phyloP scores from a whole-genome alignment of 2,797 vertebrate species.

The Sorex maritimensis region DNA sequence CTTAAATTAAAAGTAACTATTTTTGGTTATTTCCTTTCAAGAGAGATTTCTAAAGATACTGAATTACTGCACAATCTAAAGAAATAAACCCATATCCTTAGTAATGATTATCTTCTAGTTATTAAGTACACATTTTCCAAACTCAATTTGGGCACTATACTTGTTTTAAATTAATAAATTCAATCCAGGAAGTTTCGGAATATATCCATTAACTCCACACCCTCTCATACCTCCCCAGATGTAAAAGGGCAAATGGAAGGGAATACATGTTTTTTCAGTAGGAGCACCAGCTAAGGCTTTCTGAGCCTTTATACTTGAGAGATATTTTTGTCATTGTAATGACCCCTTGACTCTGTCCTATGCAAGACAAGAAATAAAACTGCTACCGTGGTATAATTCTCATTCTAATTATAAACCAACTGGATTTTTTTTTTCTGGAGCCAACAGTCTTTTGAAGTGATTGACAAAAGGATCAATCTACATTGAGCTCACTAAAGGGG shows the following conservation, averaged over 20 bases:
- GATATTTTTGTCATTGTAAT: conserved; percentile 77
- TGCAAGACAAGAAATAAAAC: conserved; percentile 45
- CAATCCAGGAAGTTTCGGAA: conserved; percentile 40
- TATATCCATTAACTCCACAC: conserved; percentile 57
- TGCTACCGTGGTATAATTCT: conserved; percentile 11
- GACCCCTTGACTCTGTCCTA: conserved; percentile 39
- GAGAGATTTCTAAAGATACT: conserved; percentile 30
- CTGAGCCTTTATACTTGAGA: conserved; percentile 38
- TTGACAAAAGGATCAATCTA: not conserved
- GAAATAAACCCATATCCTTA: conserved; percentile 18
- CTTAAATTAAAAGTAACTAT: conserved; percentile 66
- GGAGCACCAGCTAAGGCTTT: conserved; percentile 46
- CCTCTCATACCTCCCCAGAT: not conserved
- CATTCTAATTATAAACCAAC: conserved; percentile 14
- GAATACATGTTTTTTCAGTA: conserved; percentile 43
- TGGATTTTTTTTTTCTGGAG: not conserved
- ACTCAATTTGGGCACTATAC: conserved; percentile 7
- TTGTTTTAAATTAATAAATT: conserved; percentile 65
- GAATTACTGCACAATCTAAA: conserved; percentile 30
- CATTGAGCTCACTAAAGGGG: fast-evolving
- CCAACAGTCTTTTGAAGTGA: not conserved
- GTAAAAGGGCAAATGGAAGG: conserved; percentile 26
- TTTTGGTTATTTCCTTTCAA: conserved; percentile 55
- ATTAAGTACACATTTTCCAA: conserved; percentile 13
- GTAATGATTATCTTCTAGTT: conserved; percentile 26